Percentiles rank a stretch among this genome's conserved stretches.
These are phyloP conservation scores for Pollenia amentaria DNA, from an alignment of 2,888 invertebrate species.

Conservation along the genomic window DNA sequence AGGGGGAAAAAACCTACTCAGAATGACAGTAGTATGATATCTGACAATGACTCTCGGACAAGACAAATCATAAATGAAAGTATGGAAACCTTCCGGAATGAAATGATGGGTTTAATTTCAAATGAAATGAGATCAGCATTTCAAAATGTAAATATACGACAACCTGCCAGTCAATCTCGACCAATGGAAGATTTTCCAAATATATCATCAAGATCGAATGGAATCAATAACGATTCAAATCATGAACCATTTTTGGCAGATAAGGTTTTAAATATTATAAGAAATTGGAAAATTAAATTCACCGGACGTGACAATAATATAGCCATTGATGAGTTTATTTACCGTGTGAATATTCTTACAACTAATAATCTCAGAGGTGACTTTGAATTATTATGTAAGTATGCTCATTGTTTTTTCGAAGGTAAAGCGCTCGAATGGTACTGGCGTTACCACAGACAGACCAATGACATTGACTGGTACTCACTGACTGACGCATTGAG, in stretches of 20 bases:
- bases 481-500: background rate
- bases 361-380: background rate
- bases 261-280: conserved; percentile 16
- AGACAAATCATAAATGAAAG: background rate
- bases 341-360: conserved; percentile 5
- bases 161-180: background rate
- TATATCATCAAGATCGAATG: background rate
- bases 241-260: background rate
- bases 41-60: background rate
- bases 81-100: background rate
- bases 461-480: conserved; percentile 1
- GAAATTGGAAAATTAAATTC: conserved; percentile 30
- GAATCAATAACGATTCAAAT: background rate
- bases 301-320: background rate
- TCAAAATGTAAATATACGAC: background rate
- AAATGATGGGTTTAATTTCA: conserved; percentile 1
- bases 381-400: conserved; percentile 17
- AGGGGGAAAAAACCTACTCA: background rate
- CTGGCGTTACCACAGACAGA: conserved; percentile 5
- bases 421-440: conserved; percentile 25
- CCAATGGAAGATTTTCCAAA: background rate
- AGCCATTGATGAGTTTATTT: conserved; percentile 25
- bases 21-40: background rate
- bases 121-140: background rate
- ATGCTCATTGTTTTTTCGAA: conserved; percentile 27